A percentile compares a stretch with the other conserved stretches of the same genome.
These are phyloP conservation scores for Lipotes vexillifer DNA, from an alignment of 2,113 vertebrate species.

Conservation along the genomic window DNA sequence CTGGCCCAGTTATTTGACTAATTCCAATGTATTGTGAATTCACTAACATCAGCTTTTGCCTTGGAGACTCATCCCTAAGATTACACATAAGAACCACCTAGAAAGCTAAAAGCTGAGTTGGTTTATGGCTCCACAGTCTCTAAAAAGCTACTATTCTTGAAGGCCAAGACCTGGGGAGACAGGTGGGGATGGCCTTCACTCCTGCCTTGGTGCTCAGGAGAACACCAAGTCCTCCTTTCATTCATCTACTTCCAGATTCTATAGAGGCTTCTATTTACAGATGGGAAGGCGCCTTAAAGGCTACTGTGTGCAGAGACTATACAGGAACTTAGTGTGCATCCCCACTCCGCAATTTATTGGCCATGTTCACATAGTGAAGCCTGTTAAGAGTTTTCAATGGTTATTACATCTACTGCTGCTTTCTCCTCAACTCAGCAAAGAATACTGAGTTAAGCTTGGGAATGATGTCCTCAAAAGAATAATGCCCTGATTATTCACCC, in stretches of 20 bases:
- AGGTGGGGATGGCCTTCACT: neutral
- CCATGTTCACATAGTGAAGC: neutral
- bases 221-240: neutral
- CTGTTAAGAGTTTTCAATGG: neutral
- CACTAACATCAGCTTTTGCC: neutral
- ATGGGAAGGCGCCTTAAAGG: neutral
- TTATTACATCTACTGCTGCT: neutral
- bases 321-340: neutral
- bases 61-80: neutral
- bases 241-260: neutral
- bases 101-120: neutral
- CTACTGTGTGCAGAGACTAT: neutral
- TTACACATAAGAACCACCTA: neutral
- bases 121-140: neutral
- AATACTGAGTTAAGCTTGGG: neutral
- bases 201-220: neutral
- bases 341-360: neutral
- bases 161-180: neutral
- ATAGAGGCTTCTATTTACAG: neutral
- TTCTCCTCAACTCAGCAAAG: neutral
- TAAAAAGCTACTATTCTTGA: neutral
- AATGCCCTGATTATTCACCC: neutral
- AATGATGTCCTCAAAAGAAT: neutral
- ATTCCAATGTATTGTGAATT: neutral
- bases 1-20: neutral